A percentile compares a stretch with the other conserved stretches of the same genome.
phyloP scores from a whole-genome alignment of 2,113 vertebrate genomes.

The Labrus mixtus region DNA sequence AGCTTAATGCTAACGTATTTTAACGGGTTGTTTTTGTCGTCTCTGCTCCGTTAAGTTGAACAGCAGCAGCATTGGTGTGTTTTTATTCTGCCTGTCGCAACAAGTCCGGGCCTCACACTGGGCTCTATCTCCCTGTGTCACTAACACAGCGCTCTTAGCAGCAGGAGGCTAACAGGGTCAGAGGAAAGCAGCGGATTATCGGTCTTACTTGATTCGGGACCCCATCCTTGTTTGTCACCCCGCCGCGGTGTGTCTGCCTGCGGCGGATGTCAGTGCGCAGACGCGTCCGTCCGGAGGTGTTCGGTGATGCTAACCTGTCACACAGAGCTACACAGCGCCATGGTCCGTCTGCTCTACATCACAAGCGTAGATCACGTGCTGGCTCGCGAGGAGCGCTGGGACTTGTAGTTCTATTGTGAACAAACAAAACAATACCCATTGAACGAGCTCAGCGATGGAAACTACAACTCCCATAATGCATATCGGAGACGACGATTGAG shows the following conservation, averaged over 20 bases:
- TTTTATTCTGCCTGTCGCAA: conserved; percentile 70
- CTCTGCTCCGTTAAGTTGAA: background rate
- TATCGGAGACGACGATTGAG: background rate
- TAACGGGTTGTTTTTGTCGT: background rate
- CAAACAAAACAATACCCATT: fast-evolving
- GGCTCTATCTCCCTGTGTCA: conserved; percentile 23
- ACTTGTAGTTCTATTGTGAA: conserved; percentile 61
- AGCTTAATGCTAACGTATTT: background rate
- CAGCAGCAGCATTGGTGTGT: conserved; percentile 4
- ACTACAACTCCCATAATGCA: conserved; percentile 73
- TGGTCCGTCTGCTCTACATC: conserved; percentile 55
- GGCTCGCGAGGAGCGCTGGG: conserved; percentile 50
- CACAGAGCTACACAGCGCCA: conserved; percentile 68
- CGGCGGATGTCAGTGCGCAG: conserved; percentile 42
- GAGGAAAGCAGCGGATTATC: background rate
- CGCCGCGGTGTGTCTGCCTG: conserved; percentile 29
- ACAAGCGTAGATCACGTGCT: conserved; percentile 65
- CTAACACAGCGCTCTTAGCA: conserved; percentile 28
- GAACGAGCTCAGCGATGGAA: fast-evolving
- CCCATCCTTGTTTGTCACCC: conserved; percentile 73
- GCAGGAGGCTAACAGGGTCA: background rate
- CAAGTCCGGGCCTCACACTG: conserved; percentile 74
- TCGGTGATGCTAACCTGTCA: conserved; percentile 67
- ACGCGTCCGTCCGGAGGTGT: conserved; percentile 55
- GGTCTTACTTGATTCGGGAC: conserved; percentile 83